Conservation (phyloP, 2,888 invertebrate genomes). For the Chloroclysta siterata region DNA sequence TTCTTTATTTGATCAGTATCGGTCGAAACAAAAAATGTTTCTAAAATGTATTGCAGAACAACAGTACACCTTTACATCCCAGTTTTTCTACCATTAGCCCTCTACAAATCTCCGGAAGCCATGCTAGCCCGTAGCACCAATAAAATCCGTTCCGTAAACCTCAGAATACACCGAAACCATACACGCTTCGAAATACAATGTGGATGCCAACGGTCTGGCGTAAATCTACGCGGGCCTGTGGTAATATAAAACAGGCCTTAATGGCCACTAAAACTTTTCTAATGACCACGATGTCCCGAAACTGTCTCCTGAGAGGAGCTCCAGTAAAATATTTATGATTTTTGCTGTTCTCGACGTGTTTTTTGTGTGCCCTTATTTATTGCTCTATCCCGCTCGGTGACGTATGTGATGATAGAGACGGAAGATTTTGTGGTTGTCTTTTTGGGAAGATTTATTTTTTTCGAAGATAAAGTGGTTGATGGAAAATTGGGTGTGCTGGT, state of each 20-base stretch:
- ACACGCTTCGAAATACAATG: conserved; percentile 28
- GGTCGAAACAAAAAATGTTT: not conserved
- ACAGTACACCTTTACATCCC: conserved; percentile 17
- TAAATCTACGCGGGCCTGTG: conserved; percentile 58
- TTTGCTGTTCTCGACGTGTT: conserved; percentile 40
- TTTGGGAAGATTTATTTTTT: conserved; percentile 14
- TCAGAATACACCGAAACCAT: conserved; percentile 23
- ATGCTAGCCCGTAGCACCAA: conserved; percentile 23
- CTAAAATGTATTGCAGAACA: conserved; percentile 6
- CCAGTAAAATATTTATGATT: conserved; percentile 61
- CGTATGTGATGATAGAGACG: conserved; percentile 34
- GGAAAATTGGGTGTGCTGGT: conserved; percentile 20
- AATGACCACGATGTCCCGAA: conserved; percentile 72
- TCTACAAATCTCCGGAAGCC: conserved; percentile 29
- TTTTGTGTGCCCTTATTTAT: conserved; percentile 39
- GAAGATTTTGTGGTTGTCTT: conserved; percentile 27
- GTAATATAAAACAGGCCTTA: conserved; percentile 72
- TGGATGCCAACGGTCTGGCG: conserved; percentile 44
- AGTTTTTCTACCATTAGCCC: conserved; percentile 21
- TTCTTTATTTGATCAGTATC: too few species aligned
- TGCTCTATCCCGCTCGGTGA: conserved; percentile 27
- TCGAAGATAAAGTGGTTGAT: conserved; percentile 19
- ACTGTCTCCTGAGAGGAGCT: conserved; percentile 71
- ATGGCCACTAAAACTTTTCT: conserved; percentile 78
- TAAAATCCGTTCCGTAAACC: conserved; percentile 31